Evolutionary conservation across 1,140 invertebrate genomes (phyloP).

Genomic region (Phenacoccus solenopsis): DNA sequence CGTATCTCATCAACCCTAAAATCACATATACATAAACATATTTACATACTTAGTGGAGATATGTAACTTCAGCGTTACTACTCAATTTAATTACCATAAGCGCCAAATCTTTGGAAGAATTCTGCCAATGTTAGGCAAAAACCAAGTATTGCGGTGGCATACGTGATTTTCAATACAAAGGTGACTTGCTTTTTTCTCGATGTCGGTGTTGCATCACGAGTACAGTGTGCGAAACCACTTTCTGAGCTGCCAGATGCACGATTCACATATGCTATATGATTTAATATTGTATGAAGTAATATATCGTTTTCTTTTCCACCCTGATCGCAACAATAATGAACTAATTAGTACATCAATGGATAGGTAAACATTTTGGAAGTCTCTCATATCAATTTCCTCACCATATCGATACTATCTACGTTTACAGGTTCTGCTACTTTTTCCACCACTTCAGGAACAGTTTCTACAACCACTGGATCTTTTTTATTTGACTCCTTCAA

Average conservation of each 20-base stretch:
- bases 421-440: not conserved
- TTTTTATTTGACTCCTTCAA: not conserved
- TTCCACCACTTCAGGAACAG: not conserved
- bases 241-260: constrained; percentile 35
- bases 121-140: constrained; percentile 40
- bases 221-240: constrained; percentile 16
- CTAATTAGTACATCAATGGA: too few relatives aligned
- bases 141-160: constrained; percentile 40
- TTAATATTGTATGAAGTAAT: constrained; percentile 43
- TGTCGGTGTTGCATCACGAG: constrained; percentile 31
- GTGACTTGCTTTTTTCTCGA: constrained; percentile 36
- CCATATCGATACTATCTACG: not conserved
- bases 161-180: constrained; percentile 39
- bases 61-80: too few relatives aligned
- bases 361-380: too few relatives aligned
- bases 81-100: constrained; percentile 35
- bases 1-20: not conserved
- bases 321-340: not conserved
- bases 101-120: constrained; percentile 38
- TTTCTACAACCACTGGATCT: not conserved
- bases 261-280: constrained; percentile 47
- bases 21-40: not conserved
- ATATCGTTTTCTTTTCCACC: constrained; percentile 23
- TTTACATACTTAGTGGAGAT: too few relatives aligned
- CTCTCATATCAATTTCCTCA: not conserved